Percentiles rank a stretch among this genome's conserved stretches.
Conservation (phyloP, 2,888 invertebrate species). For the Plagodis dolabraria region DNA sequence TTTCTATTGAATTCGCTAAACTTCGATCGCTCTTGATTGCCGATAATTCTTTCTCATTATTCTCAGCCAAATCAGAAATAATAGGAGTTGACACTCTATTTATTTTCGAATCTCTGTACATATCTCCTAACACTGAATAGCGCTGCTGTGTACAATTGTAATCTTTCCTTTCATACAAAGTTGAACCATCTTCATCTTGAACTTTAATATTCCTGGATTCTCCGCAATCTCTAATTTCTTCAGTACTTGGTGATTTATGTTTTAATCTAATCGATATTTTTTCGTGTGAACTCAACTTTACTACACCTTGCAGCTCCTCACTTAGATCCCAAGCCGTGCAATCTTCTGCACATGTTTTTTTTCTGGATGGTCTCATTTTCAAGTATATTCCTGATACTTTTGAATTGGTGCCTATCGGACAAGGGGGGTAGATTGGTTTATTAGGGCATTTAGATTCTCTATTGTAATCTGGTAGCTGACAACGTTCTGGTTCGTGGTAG, state of each 20-base stretch:
- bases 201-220: constrained; percentile 58
- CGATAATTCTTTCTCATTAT: constrained; percentile 34
- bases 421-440: no score
- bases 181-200: constrained; percentile 61
- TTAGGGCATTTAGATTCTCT: not conserved
- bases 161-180: constrained; percentile 62
- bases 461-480: not conserved
- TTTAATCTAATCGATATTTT: constrained; percentile 54
- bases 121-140: constrained; percentile 47
- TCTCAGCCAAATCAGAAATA: constrained; percentile 40
- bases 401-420: constrained; percentile 2
- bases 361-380: constrained; percentile 49
- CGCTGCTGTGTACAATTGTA: constrained; percentile 42
- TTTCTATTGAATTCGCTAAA: constrained; percentile 63
- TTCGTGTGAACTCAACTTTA: constrained; percentile 51
- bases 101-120: constrained; percentile 55
- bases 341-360: constrained; percentile 41
- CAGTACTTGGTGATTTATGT: constrained; percentile 51
- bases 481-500: not conserved
- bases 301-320: constrained; percentile 30
- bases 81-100: constrained; percentile 51
- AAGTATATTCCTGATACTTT: constrained; percentile 50
- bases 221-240: constrained; percentile 59
- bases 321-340: constrained; percentile 34
- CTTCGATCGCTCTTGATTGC: constrained; percentile 51